Percentiles rank a stretch among this genome's conserved stretches.
These are phyloP conservation scores for Ancistrus triradiatus DNA, from an alignment of 2,113 vertebrate species.

Conservation along the genomic window DNA sequence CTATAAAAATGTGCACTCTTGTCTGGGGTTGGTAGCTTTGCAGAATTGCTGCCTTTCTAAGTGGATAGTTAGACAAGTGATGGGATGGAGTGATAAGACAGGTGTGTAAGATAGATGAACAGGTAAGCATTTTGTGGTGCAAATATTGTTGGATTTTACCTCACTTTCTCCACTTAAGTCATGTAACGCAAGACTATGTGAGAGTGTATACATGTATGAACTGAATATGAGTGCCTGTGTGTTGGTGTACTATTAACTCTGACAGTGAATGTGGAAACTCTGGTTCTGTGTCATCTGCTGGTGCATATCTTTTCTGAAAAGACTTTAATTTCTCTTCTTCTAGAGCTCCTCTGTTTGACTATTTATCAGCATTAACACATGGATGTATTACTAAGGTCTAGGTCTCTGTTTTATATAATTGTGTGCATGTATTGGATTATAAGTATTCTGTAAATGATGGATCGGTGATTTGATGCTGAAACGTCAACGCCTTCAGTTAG, in stretches of 20 bases:
- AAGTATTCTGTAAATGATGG: slow-evolving; percentile 12
- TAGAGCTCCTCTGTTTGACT: not conserved
- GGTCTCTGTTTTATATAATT: slow-evolving; percentile 12
- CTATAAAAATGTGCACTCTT: no score
- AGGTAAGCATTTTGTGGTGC: no score
- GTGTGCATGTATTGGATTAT: slow-evolving; percentile 3
- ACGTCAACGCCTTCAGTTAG: slow-evolving; percentile 5
- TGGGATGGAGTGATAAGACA: no score
- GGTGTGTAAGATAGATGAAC: no score
- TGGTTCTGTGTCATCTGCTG: slow-evolving; percentile 25
- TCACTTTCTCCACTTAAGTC: no score
- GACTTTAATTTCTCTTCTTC: not conserved
- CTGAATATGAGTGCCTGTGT: not conserved
- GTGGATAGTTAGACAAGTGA: no score
- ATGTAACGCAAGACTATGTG: no score
- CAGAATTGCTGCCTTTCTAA: no score
- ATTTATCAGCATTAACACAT: not conserved
- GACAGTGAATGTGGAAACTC: slow-evolving; percentile 21
- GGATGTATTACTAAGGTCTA: not conserved
- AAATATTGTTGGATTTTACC: no score
- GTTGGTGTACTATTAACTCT: not conserved
- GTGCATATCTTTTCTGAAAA: slow-evolving; percentile 9
- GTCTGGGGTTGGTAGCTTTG: no score
- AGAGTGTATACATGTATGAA: no score
- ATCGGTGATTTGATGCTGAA: slow-evolving; percentile 18